Conservation (phyloP, 2,113 vertebrate genomes). For the Cynopterus brachyotis region DNA sequence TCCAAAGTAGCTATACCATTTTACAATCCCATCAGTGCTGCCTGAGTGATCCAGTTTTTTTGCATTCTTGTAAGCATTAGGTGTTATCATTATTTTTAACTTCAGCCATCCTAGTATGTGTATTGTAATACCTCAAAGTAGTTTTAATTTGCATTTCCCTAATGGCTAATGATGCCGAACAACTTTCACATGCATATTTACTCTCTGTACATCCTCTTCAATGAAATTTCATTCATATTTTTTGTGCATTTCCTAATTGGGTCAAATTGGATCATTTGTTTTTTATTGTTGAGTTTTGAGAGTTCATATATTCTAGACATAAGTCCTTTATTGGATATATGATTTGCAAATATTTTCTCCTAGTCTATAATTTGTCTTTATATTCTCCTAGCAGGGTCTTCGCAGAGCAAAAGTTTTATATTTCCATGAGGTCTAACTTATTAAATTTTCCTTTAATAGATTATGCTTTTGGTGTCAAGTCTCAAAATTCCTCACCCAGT, state of each 20-base stretch:
- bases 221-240: neutral
- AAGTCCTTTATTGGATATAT: neutral
- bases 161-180: neutral
- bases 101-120: neutral
- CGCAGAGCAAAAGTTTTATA: neutral
- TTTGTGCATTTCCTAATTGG: neutral
- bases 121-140: neutral
- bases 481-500: neutral
- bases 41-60: neutral
- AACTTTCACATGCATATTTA: neutral
- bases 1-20: neutral
- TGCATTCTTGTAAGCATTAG: neutral
- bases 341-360: conserved; percentile 9
- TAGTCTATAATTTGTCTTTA: neutral
- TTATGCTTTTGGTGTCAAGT: neutral
- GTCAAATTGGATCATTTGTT: neutral
- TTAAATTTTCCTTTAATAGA: neutral
- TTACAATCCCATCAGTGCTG: neutral
- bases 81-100: neutral
- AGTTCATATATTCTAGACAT: neutral
- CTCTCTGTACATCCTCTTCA: neutral
- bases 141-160: conserved; percentile 17
- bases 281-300: neutral
- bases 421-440: neutral
- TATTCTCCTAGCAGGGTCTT: neutral